Evolutionary conservation across 2,113 vertebrate species (phyloP).

Genomic region (Silurus meridionalis): DNA sequence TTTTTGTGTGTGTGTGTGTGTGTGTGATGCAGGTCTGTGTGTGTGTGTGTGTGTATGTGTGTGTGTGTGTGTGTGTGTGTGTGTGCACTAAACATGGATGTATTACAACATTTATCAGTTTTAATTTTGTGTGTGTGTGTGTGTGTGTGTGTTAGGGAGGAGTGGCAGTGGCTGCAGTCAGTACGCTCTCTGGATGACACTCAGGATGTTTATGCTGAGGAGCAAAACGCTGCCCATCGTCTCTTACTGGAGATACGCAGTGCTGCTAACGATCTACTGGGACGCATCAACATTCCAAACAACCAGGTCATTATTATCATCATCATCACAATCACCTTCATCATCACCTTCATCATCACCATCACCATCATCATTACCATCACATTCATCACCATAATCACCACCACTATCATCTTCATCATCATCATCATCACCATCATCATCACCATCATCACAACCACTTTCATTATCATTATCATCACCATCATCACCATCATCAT

Average conservation of each 20-base stretch:
- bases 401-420: too few species aligned
- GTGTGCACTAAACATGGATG: neutral
- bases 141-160: slow-evolving; percentile 72
- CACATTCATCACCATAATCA: too few species aligned
- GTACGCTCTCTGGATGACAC: slow-evolving; percentile 75
- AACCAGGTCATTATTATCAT: slow-evolving; percentile 75
- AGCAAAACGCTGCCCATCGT: slow-evolving; percentile 73
- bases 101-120: neutral
- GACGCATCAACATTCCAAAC: slow-evolving; percentile 78
- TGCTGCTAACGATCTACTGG: slow-evolving; percentile 81
- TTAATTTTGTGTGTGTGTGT: neutral
- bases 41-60: too few species aligned
- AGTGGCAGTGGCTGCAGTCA: slow-evolving; percentile 89
- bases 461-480: too few species aligned
- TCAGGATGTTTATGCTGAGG: slow-evolving; percentile 51
- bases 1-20: neutral
- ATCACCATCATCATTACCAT: too few species aligned
- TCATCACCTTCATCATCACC: too few species aligned
- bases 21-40: slow-evolving; percentile 1
- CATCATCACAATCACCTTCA: neutral
- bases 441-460: too few species aligned
- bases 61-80: neutral
- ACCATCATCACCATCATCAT: too few species aligned
- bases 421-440: too few species aligned
- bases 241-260: slow-evolving; percentile 80